Evolutionary conservation across 2,888 invertebrate genomes (phyloP), one percentile per base, ranked within the genome.

Genomic region (Silvanus unidentatus): DNA sequence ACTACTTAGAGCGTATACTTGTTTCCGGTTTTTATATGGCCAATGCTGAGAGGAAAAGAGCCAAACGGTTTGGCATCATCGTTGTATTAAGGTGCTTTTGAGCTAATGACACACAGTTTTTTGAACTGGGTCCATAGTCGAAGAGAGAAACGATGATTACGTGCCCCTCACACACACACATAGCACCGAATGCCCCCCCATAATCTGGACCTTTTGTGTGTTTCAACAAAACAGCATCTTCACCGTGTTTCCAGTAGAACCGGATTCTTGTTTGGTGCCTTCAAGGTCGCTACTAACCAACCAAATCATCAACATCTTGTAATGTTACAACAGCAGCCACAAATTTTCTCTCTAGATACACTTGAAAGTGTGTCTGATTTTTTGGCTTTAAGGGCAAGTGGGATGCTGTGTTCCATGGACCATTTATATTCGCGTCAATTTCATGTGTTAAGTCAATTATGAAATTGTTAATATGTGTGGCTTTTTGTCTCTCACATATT

Each of bases 211-310:
- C 50, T 52, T 48, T 50, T 50, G 53, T 52, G 49, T 51, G 47
- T 48, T 48, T 37, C 22, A 22, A 22, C 22, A 22, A 12, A 50
- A 52, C 57, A 57, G 57, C 60, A 57, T 60, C 62, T 54, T 57
- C 53, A 48, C 49, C 53, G 54, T 59, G 57, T 58, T 59, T 64
- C 66, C 61, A 60, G 66, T 61, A 61, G 64, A 64, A 69, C 69
- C 66, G 68, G 68, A 68, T 69, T 69, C 67, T 62, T 65, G 59
- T 63, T 59, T 51, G 45, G 39, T 34, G 47, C 57, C n/a, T 60
- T 59, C 66, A 68, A 68, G 69, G 69, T 64, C 66, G 61, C 49
- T 48, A 56, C 49, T 12, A 52, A 53, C 51, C 55, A 52, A 46
- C 13, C 34, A n/a, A n/a, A n/a, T n/a, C n/a, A 22, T 22, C 22